Evolutionary conservation across 2,113 vertebrate genomes (phyloP).

Genomic region (Plecturocebus donacophilus): DNA sequence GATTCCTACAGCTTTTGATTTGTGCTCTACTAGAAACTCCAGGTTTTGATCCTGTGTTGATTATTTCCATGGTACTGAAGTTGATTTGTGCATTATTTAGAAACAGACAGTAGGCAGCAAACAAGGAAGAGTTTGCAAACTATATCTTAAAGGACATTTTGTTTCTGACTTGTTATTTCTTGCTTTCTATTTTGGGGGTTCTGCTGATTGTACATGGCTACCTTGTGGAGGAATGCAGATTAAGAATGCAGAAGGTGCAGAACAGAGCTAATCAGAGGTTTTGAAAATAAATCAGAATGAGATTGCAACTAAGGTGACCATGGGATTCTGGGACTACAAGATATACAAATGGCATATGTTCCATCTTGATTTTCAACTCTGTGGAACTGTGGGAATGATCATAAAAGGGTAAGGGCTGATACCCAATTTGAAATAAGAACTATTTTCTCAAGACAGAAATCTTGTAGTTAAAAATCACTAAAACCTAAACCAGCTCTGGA

Average conservation of each 20-base stretch:
- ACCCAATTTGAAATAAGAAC: background rate
- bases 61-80: slow-evolving; percentile 87
- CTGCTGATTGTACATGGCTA: background rate
- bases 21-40: slow-evolving; percentile 85
- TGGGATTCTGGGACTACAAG: background rate
- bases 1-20: slow-evolving; percentile 90
- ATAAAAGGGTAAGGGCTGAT: background rate
- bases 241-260: slow-evolving; percentile 22
- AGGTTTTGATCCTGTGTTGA: slow-evolving; percentile 89
- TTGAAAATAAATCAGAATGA: slow-evolving; percentile 10
- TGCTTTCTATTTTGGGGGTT: slow-evolving; percentile 39
- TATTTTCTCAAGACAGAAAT: background rate
- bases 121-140: slow-evolving; percentile 85
- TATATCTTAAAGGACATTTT: slow-evolving; percentile 78
- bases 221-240: background rate
- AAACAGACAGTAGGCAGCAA: slow-evolving; percentile 80
- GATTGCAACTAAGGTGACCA: background rate
- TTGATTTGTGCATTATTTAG: slow-evolving; percentile 87
- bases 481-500: background rate
- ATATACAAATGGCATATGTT: background rate
- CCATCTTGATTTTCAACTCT: slow-evolving; percentile 28
- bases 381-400: background rate
- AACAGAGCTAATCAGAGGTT: slow-evolving; percentile 31
- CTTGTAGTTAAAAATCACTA: background rate
- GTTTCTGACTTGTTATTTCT: slow-evolving; percentile 61